Base-by-base conservation (phyloP, 1,140 invertebrate genomes). In the Papilio aristodemus region DNA sequence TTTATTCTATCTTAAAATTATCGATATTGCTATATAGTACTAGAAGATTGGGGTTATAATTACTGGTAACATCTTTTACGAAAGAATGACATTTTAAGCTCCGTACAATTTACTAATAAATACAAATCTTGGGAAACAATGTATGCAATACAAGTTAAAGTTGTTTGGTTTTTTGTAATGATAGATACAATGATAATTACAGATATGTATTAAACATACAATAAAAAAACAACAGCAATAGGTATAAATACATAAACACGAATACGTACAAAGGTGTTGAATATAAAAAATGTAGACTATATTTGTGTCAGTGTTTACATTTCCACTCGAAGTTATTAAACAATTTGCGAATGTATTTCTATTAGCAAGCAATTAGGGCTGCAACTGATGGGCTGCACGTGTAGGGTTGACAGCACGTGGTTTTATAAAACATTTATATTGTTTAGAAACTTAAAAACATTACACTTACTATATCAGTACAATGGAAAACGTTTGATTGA, bases 401-500 rank as follows among this genome's bases (percentile, higher is more conserved):
- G 36, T 59, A 10, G 25, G 13, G 10, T 62, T 25, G 59, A 66
- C 17, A 17, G 25, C 25, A 68, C 37, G 60, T 69, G 39, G 14
- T 66, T 67, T 43, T 37, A 39, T 38, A 60, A 38, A 60, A 60
- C 58, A 60, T 54, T 25, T 62, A 62, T 62, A 62, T 62, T 71
- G 64, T 50, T 64, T 66, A 41, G 8, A 32, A 71, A 69, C 64
- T 38, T 4, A 25, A 60, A 17, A 41, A 38, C 39, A 38, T 69
- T 22, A 37, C 57, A n/a, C 57, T 70, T 67, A 72, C 25, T 71
- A 69, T 60, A 69, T 69, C 68, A 69, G 54, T 68, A 63, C 58
- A 71, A 68, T 73, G 69, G 71, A 73, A 70, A 66, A 39, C 22
- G 46, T 70, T 50, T 67, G 59, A 72, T 71, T 70, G 59, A 67